Evolutionary conservation across 2,888 invertebrate species (phyloP).

Genomic region (Choreutis nemorana): DNA sequence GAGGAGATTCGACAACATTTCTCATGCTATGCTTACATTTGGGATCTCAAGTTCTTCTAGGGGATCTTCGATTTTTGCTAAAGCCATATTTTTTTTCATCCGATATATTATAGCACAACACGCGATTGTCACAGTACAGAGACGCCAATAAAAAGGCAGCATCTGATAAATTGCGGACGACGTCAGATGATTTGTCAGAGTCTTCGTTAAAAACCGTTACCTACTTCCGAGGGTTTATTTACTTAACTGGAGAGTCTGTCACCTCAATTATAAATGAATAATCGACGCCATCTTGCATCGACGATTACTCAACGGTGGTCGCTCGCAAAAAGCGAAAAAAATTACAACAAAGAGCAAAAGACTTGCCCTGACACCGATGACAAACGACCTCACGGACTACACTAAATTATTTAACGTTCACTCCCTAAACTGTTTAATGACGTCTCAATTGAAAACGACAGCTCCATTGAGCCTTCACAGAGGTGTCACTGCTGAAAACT

Average conservation of each 20-base stretch:
- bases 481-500: background rate
- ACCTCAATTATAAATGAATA: slow-evolving; percentile 14
- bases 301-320: slow-evolving; percentile 4
- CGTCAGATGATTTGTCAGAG: no score
- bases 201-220: no score
- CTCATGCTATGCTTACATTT: no score
- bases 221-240: background rate
- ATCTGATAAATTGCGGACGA: no score
- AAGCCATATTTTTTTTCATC: no score
- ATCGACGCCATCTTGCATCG: slow-evolving; percentile 7
- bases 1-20: no score
- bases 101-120: no score
- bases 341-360: slow-evolving; percentile 11
- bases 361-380: slow-evolving; percentile 6
- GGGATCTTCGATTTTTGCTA: no score
- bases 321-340: slow-evolving; percentile 11
- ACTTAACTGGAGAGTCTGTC: slow-evolving; percentile 5
- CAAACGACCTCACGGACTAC: slow-evolving; percentile 7
- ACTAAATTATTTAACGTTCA: background rate
- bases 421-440: background rate
- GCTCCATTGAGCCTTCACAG: no score
- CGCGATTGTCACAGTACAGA: no score
- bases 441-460: background rate
- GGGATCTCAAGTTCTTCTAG: no score
- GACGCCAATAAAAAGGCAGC: no score